Conservation (phyloP, 1,140 invertebrate species). For the Aethina tumida region DNA sequence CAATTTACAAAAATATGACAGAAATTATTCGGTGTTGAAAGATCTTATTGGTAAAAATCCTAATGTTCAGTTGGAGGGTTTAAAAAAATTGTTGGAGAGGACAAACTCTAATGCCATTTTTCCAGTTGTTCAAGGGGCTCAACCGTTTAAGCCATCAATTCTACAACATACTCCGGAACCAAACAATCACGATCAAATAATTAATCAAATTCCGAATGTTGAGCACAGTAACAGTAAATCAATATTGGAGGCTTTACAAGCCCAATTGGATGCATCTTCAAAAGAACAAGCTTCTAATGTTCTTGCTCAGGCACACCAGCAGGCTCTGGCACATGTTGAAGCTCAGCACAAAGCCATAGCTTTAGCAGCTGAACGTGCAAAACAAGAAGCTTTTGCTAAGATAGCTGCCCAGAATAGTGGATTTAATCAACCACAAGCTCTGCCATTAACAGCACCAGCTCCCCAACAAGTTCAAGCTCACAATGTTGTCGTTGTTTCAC, state of each 20-base stretch:
- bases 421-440: neutral
- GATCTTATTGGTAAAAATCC: slow-evolving; percentile 23
- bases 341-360: slow-evolving; percentile 24
- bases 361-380: slow-evolving; percentile 17
- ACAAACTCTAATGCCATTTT: slow-evolving; percentile 3
- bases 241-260: slow-evolving; percentile 13
- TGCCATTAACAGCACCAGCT: neutral
- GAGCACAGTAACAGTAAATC: too few species aligned
- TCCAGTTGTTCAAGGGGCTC: slow-evolving; percentile 6
- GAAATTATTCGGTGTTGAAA: slow-evolving; percentile 15
- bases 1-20: slow-evolving; percentile 1
- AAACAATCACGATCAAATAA: slow-evolving; percentile 11
- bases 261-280: slow-evolving; percentile 22
- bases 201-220: slow-evolving; percentile 9
- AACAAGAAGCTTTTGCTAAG: slow-evolving; percentile 20
- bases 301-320: slow-evolving; percentile 21
- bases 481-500: too few species aligned
- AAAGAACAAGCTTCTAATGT: slow-evolving; percentile 18
- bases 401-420: slow-evolving; percentile 18
- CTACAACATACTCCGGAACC: too few species aligned
- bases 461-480: too few species aligned
- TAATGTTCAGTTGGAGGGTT: slow-evolving; percentile 21
- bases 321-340: slow-evolving; percentile 21
- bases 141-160: slow-evolving; percentile 3
- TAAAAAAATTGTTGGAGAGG: slow-evolving; percentile 20